Evolutionary conservation across 2,113 vertebrate species (phyloP).

Genomic region (Lampris incognitus): DNA sequence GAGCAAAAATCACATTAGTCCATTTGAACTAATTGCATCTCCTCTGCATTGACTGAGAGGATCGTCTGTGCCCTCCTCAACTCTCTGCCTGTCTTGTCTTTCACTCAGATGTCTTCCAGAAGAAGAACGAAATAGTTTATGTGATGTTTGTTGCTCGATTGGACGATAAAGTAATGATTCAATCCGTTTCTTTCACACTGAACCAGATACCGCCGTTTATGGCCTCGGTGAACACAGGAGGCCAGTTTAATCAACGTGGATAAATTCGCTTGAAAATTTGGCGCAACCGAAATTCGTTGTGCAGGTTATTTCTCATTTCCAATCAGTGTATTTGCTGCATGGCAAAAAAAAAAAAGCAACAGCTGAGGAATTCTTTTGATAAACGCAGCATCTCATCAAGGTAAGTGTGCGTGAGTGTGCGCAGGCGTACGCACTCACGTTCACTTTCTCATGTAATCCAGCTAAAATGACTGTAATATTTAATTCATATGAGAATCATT

Average conservation of each 20-base stretch:
- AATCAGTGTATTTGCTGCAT: not conserved
- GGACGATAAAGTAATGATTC: not conserved
- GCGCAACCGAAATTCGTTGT: too few relatives aligned
- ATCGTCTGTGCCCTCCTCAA: constrained; percentile 21
- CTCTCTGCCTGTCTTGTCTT: constrained; percentile 11
- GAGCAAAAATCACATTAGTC: constrained; percentile 75
- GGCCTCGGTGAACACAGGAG: too few relatives aligned
- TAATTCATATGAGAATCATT: constrained; percentile 87
- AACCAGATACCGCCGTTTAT: not conserved
- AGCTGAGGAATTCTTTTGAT: constrained; percentile 47
- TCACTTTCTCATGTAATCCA: constrained; percentile 71
- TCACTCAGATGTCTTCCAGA: constrained; percentile 15
- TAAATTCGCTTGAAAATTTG: too few relatives aligned
- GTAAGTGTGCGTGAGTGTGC: constrained; percentile 52
- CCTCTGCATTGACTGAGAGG: constrained; percentile 34
- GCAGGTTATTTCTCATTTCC: too few relatives aligned
- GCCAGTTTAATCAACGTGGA: too few relatives aligned
- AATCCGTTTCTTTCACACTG: not conserved
- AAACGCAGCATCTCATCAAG: constrained; percentile 74
- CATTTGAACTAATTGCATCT: constrained; percentile 74
- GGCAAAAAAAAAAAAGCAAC: not conserved
- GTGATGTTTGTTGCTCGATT: constrained; percentile 31
- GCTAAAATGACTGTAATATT: constrained; percentile 84
- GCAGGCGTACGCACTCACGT: constrained; percentile 27
- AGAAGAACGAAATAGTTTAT: constrained; percentile 41